phyloP scores from a whole-genome alignment of 2,113 vertebrate species.

The Alouatta palliata region DNA sequence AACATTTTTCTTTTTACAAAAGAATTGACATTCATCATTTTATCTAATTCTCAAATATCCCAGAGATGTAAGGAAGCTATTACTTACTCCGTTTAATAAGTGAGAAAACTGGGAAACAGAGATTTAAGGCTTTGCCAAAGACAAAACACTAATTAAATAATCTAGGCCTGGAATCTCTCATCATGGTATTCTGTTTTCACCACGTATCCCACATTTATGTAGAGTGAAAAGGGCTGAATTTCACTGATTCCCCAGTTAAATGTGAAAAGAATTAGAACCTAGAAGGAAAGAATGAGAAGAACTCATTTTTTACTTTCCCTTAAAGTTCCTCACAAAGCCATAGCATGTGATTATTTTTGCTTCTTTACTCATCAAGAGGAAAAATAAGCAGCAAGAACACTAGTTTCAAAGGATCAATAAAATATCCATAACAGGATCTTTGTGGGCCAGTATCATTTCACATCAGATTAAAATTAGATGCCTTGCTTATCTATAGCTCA shows the following conservation, averaged over 20 bases:
- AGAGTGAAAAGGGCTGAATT: neutral
- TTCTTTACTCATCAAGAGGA: neutral
- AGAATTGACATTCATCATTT: conserved; percentile 34
- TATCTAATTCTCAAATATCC: conserved; percentile 46
- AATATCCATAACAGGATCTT: neutral
- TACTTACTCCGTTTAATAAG: neutral
- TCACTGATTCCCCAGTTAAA: neutral
- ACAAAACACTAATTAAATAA: neutral
- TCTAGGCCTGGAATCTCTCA: neutral
- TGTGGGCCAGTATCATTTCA: neutral
- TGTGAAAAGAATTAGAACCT: neutral
- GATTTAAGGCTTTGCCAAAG: neutral
- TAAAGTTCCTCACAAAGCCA: neutral
- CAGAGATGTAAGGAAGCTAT: neutral
- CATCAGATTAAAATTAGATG: neutral
- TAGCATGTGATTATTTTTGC: neutral
- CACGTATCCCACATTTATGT: neutral
- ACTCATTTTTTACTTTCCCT: neutral
- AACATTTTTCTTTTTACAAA: conserved; percentile 15
- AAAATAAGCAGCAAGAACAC: neutral
- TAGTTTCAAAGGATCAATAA: neutral
- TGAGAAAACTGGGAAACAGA: conserved; percentile 19
- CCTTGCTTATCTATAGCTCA: neutral
- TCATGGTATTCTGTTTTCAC: neutral
- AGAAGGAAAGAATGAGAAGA: neutral